Percentiles rank a stretch among this genome's conserved stretches.
Evolutionary conservation across 1,140 invertebrate genomes (phyloP).

Genomic region (Temnothorax curvispinosus): DNA sequence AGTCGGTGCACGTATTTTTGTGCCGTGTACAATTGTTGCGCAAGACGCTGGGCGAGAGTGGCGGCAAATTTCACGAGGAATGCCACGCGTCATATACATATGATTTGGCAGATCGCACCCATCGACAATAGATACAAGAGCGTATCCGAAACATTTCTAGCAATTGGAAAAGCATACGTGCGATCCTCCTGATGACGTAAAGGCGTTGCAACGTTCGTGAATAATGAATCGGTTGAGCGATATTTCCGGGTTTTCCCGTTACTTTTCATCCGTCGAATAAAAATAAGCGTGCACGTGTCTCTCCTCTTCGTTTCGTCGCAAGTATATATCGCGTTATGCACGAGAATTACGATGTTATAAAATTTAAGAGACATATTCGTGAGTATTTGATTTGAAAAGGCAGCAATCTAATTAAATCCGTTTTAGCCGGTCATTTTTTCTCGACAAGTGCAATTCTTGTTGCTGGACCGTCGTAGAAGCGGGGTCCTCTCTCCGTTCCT

Average conservation of each 20-base stretch:
- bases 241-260: background rate
- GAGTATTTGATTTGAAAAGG: background rate
- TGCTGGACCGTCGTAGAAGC: background rate
- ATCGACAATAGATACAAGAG: slow-evolving; percentile 39
- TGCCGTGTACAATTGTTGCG: slow-evolving; percentile 56
- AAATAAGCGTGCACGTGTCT: background rate
- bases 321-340: background rate
- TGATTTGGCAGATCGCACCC: slow-evolving; percentile 62
- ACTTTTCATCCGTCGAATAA: background rate
- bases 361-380: background rate
- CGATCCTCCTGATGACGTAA: slow-evolving; percentile 5
- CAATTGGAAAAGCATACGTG: background rate
- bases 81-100: background rate
- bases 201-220: background rate
- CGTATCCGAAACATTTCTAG: slow-evolving; percentile 31
- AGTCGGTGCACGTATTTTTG: slow-evolving; percentile 41
- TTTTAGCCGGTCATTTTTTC: too few relatives aligned
- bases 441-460: background rate
- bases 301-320: background rate
- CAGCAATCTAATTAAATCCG: background rate
- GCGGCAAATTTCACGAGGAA: slow-evolving; percentile 47
- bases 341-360: background rate
- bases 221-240: background rate
- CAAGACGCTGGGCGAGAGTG: slow-evolving; percentile 38
- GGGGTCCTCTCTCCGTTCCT: too few relatives aligned